Percentiles rank a stretch among this genome's conserved stretches.
phyloP scores from a whole-genome alignment of 1,140 invertebrate genomes.

The Scylla paramamosain region DNA sequence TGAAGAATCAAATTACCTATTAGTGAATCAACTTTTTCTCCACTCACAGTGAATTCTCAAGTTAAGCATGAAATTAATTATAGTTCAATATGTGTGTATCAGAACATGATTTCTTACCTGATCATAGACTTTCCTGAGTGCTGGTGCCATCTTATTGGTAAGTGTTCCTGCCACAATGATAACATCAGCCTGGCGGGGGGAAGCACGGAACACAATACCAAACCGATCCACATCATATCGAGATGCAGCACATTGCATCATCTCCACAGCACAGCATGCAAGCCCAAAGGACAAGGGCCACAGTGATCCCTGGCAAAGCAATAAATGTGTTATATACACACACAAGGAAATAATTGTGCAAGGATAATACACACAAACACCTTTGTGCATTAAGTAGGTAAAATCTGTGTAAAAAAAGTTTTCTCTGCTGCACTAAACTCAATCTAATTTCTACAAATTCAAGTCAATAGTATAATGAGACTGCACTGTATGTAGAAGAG shows the following conservation, averaged over 20 bases:
- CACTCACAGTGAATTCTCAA: no score
- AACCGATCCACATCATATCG: constrained; percentile 98
- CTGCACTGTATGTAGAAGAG: no score
- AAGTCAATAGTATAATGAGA: no score
- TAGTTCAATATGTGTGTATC: no score
- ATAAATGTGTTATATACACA: constrained; percentile 52
- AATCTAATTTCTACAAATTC: no score
- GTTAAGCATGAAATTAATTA: no score
- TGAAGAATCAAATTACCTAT: no score
- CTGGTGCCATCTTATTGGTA: constrained; percentile 99
- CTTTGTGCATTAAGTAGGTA: no score
- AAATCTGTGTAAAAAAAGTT: no score
- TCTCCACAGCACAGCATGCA: constrained; percentile 99
- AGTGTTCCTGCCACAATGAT: constrained; percentile 99
- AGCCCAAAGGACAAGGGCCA: constrained; percentile 98
- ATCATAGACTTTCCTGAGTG: constrained; percentile 94
- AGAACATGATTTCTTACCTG: constrained; percentile 82
- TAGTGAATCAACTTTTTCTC: no score
- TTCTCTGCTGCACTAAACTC: no score
- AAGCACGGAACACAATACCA: constrained; percentile 97
- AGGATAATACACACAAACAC: constrained; percentile 23
- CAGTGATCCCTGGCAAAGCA: constrained; percentile 86
- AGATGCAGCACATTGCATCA: constrained; percentile 99
- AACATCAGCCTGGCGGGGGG: constrained; percentile 96
- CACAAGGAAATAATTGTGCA: constrained; percentile 55